Evolutionary conservation across 1,140 invertebrate genomes (phyloP).

Genomic region (Harlomillsia oculata): DNA sequence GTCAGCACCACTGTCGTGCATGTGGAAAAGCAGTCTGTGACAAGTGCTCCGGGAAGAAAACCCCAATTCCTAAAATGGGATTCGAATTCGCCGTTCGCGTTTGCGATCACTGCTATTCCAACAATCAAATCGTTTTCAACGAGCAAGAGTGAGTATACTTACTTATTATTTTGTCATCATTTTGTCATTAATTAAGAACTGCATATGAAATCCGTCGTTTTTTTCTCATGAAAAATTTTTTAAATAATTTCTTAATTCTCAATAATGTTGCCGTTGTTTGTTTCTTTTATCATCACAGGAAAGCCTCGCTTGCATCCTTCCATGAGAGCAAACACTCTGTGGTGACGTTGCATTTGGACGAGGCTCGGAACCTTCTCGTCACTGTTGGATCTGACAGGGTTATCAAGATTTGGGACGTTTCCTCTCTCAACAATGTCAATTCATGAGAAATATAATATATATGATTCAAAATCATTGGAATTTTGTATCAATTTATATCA

Average conservation of each 20-base stretch:
- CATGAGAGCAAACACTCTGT: conserved; percentile 91
- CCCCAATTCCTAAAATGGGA: conserved; percentile 88
- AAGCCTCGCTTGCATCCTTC: conserved; percentile 81
- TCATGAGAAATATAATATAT: too few species aligned
- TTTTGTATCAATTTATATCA: too few species aligned
- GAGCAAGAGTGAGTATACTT: too few species aligned
- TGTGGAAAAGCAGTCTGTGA: conserved; percentile 76
- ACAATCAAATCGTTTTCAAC: conserved; percentile 60
- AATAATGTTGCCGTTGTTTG: too few species aligned
- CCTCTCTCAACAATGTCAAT: conserved; percentile 33
- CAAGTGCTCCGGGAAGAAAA: conserved; percentile 74
- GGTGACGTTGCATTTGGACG: conserved; percentile 78
- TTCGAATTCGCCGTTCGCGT: conserved; percentile 96
- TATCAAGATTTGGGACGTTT: conserved; percentile 80
- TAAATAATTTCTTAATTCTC: conserved; percentile 6
- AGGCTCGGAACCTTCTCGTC: conserved; percentile 63
- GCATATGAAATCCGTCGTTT: background rate
- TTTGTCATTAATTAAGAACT: too few species aligned
- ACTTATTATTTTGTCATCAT: conserved; percentile 9
- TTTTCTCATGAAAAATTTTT: conserved; percentile 25
- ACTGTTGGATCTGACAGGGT: conserved; percentile 84
- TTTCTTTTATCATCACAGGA: conserved; percentile 50
- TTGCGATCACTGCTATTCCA: conserved; percentile 82
- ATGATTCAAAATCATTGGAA: too few species aligned
- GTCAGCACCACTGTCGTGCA: conserved; percentile 76